Base-by-base conservation (phyloP, 2,797 vertebrate genomes). In the Eutrigla gurnardus region DNA sequence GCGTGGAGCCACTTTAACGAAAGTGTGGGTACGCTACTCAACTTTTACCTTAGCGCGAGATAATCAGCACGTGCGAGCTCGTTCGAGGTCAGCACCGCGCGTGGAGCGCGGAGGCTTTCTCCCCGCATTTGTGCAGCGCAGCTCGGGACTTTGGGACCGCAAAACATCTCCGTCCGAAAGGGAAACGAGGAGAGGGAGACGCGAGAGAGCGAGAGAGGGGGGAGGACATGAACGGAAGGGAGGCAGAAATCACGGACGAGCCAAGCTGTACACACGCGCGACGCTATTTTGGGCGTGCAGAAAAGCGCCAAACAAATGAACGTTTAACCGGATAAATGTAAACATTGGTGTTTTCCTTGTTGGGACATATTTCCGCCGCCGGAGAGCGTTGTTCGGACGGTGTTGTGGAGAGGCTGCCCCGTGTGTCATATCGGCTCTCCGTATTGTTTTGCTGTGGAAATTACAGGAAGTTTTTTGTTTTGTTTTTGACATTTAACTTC, bases 351-450 rank as follows among this genome's bases (percentile, higher is more conserved):
- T 65, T 43, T 60, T 17, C n/a, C 11, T 0, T 18, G 33, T 42
- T 9, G 82, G 89, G 84, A 75, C 82, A 55, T 68, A 84, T 89
- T 88, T 83, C 82, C 74, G 73, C 65, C 60, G 73, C 73, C 15
- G 75, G 65, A 49, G 68, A 65, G 79, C 78, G 75, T 83, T 82
- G 85, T 86, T 82, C 73, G 49, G 76, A 70, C 71, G 37, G 63
- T 74, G 65, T 65, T 74, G 70, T 64, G 58, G 65, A 55, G 18
- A 59, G 18, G 42, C 65, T 40, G 47, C 36, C 42, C 47, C 46
- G 14, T 18, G 43, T 59, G 2, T 62, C 46, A 6, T 73, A 36
- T 53, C 42, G 42, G 13, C 42, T 13, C 10, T 13, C 6, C 42
- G 42, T 9, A 43, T 5, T n/a, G 32, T 46, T 73, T 77, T 18